These are phyloP conservation scores for Miniopterus natalensis DNA, from an alignment of 2,113 vertebrate species.

Conservation along the genomic window DNA sequence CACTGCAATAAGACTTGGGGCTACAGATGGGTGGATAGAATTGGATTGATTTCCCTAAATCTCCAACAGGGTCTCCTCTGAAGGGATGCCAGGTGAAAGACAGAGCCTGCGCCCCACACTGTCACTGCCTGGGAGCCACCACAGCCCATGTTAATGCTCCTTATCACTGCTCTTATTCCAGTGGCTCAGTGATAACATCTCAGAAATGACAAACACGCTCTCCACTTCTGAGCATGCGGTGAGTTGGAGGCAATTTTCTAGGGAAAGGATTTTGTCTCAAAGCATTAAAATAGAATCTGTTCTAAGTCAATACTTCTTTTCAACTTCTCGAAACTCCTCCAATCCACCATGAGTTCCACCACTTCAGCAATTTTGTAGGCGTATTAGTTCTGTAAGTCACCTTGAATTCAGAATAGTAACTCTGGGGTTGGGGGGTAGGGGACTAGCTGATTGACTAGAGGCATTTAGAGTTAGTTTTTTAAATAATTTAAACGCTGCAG, in stretches of 20 bases:
- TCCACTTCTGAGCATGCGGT: background rate
- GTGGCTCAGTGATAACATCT: background rate
- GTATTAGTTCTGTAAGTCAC: background rate
- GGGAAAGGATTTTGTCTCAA: constrained; percentile 43
- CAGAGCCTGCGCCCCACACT: rapidly evolving
- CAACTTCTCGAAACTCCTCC: background rate
- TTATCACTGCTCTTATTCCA: background rate
- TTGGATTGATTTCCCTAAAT: background rate
- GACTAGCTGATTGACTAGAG: background rate
- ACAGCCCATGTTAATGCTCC: rapidly evolving
- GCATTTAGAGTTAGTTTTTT: background rate
- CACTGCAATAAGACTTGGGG: background rate
- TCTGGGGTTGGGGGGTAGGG: background rate
- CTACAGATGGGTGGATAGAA: background rate
- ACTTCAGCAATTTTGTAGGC: background rate
- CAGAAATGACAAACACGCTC: background rate
- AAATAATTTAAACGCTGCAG: background rate
- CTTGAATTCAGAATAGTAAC: background rate
- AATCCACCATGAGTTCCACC: rapidly evolving
- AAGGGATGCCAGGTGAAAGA: background rate
- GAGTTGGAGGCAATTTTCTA: constrained; percentile 39
- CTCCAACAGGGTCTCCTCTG: background rate
- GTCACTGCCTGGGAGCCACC: background rate
- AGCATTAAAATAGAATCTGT: constrained; percentile 35
- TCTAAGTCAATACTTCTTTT: constrained; percentile 33